A percentile compares a stretch with the other conserved stretches of the same genome.
These are phyloP conservation scores for Vulpes lagopus DNA, from an alignment of 2,113 vertebrate genomes.

Conservation along the genomic window DNA sequence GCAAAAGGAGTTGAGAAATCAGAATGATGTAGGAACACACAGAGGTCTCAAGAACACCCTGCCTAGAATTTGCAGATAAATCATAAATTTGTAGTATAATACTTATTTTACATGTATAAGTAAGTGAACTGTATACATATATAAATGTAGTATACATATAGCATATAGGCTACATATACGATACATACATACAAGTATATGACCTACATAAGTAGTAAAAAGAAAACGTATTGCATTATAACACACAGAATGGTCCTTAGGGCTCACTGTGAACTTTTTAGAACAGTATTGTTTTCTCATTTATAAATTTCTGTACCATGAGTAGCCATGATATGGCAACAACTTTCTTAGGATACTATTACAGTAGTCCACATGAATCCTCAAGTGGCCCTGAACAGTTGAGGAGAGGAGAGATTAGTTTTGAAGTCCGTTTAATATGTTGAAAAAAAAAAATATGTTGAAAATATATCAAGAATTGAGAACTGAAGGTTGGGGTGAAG, in stretches of 20 bases:
- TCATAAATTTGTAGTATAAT: neutral
- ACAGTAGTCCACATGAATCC: neutral
- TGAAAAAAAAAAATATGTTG: slow-evolving; percentile 16
- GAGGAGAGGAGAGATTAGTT: neutral
- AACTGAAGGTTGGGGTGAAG: neutral
- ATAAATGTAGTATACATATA: neutral
- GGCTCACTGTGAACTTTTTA: neutral
- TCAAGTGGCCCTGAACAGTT: neutral
- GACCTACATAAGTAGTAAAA: neutral
- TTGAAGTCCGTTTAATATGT: neutral
- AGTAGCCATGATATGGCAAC: neutral
- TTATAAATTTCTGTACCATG: neutral
- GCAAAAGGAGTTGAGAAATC: neutral
- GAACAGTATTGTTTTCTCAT: neutral
- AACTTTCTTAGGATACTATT: neutral
- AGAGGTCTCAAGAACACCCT: neutral
- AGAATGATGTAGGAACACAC: neutral
- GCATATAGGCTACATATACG: neutral
- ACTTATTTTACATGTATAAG: neutral
- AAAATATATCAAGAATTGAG: neutral
- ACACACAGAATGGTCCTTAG: neutral
- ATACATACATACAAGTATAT: neutral
- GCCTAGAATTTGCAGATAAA: neutral
- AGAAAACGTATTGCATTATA: neutral
- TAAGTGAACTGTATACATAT: neutral